Percentiles rank a stretch among this genome's conserved stretches.
phyloP scores from a whole-genome alignment of 2,888 invertebrate genomes.

The Caenorhabditis japonica region DNA sequence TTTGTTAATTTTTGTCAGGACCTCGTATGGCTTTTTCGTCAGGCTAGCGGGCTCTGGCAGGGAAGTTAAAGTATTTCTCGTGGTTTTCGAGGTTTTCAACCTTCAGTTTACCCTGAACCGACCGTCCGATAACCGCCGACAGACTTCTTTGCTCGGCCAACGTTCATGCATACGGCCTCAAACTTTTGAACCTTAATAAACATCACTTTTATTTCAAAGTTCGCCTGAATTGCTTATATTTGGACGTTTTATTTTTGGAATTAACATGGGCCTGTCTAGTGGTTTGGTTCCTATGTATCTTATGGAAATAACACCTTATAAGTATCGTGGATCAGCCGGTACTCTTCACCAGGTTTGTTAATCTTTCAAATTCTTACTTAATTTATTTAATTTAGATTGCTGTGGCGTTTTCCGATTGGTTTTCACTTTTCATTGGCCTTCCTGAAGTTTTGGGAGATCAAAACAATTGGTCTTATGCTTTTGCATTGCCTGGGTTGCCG shows the following conservation, averaged over 20 bases:
- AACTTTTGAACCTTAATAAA: no score
- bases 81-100: no score
- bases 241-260: constrained; percentile 78
- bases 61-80: no score
- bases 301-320: constrained; percentile 78
- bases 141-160: no score
- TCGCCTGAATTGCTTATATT: constrained; percentile 79
- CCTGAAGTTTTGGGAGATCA: constrained; percentile 77
- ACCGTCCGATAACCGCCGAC: no score
- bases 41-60: no score
- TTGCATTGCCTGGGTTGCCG: constrained; percentile 77
- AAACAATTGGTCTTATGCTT: constrained; percentile 77
- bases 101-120: no score
- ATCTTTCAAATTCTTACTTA: constrained; percentile 47
- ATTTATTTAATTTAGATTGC: constrained; percentile 69
- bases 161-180: no score
- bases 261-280: constrained; percentile 78
- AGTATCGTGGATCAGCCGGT: constrained; percentile 79
- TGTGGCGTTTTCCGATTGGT: constrained; percentile 78
- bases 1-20: no score
- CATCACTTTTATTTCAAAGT: no score
- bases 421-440: constrained; percentile 79
- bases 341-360: constrained; percentile 78
- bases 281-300: constrained; percentile 79
- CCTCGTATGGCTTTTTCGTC: no score